A percentile compares a stretch with the other conserved stretches of the same genome.
Evolutionary conservation across 2,888 invertebrate genomes (phyloP).

Genomic region (Theristus sp.): DNA sequence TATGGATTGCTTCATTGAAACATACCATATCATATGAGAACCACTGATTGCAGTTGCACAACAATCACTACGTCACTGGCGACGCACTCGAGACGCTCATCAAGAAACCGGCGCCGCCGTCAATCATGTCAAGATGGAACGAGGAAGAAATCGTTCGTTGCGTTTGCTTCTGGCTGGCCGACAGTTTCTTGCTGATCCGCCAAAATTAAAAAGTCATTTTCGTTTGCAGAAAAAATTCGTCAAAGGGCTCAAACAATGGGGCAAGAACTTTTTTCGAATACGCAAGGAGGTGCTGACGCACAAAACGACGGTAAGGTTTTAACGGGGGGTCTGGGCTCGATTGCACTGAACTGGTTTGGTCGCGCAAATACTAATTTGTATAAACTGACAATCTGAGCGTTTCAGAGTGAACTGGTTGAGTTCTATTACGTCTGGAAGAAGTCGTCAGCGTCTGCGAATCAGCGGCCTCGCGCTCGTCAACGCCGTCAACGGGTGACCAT

Average conservation of each 20-base stretch:
- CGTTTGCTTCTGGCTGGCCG: slow-evolving; percentile 31
- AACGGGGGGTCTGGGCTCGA: too few species aligned
- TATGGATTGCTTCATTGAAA: too few species aligned
- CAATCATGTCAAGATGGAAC: slow-evolving; percentile 91
- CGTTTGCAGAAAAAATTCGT: slow-evolving; percentile 54
- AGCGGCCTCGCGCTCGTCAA: slow-evolving; percentile 68
- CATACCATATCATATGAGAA: too few species aligned
- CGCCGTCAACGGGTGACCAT: slow-evolving; percentile 48
- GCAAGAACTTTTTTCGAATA: slow-evolving; percentile 96
- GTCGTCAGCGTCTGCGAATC: slow-evolving; percentile 88
- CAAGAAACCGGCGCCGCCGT: slow-evolving; percentile 87
- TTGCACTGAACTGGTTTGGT: too few species aligned
- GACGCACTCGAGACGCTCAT: slow-evolving; percentile 86
- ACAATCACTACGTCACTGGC: slow-evolving; percentile 85
- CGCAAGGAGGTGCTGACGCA: slow-evolving; percentile 84
- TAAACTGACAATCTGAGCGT: too few species aligned
- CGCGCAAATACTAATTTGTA: too few species aligned
- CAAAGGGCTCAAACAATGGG: slow-evolving; percentile 89
- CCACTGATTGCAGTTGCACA: slow-evolving; percentile 64
- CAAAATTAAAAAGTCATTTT: background rate
- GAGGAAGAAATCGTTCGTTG: slow-evolving; percentile 96
- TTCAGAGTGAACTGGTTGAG: slow-evolving; percentile 75
- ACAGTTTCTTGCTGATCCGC: background rate
- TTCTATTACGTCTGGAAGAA: slow-evolving; percentile 99
- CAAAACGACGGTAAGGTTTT: slow-evolving; percentile 55